These are phyloP conservation scores for Okapia johnstoni DNA, from an alignment of 2,113 vertebrate genomes.

Conservation along the genomic window DNA sequence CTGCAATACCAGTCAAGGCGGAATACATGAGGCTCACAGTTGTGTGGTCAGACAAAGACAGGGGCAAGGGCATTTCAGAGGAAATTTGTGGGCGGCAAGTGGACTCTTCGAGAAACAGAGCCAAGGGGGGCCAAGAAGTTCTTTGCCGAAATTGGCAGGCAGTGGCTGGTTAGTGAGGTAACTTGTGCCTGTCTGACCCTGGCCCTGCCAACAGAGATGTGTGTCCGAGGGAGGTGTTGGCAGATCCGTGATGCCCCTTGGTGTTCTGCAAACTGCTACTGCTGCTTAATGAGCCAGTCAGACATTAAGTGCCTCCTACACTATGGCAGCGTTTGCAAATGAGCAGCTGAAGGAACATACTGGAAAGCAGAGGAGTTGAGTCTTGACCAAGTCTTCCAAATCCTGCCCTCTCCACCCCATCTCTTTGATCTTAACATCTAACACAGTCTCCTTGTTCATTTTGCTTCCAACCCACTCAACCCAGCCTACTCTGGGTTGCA, in stretches of 20 bases:
- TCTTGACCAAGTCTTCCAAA: not conserved
- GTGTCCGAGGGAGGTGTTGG: not conserved
- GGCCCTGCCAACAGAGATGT: not conserved
- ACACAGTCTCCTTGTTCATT: not conserved
- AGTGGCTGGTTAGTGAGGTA: not conserved
- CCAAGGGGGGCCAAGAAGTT: not conserved
- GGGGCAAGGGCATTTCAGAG: not conserved
- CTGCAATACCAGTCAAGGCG: not conserved
- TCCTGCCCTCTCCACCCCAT: not conserved
- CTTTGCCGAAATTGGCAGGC: not conserved
- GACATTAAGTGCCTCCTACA: not conserved
- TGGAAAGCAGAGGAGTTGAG: not conserved
- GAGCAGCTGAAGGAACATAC: not conserved
- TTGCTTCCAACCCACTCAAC: not conserved
- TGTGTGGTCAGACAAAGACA: not conserved
- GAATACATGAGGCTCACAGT: not conserved
- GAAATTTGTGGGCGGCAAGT: not conserved
- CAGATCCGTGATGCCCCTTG: not conserved
- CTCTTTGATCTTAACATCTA: not conserved
- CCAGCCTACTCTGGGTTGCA: too few species aligned
- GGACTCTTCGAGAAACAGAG: not conserved
- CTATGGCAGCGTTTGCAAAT: not conserved
- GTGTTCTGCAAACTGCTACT: conserved; percentile 34
- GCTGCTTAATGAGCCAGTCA: conserved; percentile 38
- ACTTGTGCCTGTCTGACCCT: conserved; percentile 19